Conservation (phyloP, 1,140 invertebrate species). For the Sycobia sp. region DNA sequence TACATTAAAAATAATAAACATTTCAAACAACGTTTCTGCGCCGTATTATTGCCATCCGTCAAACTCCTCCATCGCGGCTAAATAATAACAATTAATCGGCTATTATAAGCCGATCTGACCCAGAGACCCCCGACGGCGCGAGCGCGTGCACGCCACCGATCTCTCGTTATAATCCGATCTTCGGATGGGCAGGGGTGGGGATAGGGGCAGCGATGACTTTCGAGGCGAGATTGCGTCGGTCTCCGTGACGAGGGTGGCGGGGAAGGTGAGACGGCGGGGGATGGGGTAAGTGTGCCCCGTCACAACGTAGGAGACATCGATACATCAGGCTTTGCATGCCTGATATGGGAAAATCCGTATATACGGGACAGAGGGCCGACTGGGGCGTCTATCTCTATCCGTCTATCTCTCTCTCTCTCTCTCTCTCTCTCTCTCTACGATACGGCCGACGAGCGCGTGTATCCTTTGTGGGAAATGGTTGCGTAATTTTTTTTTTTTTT, state of each 20-base stretch:
- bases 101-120: constrained; percentile 16
- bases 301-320: constrained; percentile 48
- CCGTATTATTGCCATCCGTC: no score
- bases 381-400: not conserved
- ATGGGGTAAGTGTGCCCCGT: constrained; percentile 41
- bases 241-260: constrained; percentile 42
- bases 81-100: constrained; percentile 30
- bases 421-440: not conserved
- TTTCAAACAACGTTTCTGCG: no score
- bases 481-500: not conserved
- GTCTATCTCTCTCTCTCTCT: no score
- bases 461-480: constrained; percentile 19
- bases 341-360: constrained; percentile 61
- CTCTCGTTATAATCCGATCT: no score
- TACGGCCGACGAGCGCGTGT: no score
- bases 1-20: no score
- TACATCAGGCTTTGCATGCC: constrained; percentile 63
- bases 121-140: not conserved
- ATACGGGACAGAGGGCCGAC: no score
- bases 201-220: constrained; percentile 56
- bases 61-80: constrained; percentile 1
- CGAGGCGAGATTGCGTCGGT: constrained; percentile 29
- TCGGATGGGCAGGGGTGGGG: constrained; percentile 51
- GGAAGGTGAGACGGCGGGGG: constrained; percentile 55
- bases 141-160: not conserved